Conservation (phyloP, 2,113 vertebrate species). For the Uropsilus gracilis region DNA sequence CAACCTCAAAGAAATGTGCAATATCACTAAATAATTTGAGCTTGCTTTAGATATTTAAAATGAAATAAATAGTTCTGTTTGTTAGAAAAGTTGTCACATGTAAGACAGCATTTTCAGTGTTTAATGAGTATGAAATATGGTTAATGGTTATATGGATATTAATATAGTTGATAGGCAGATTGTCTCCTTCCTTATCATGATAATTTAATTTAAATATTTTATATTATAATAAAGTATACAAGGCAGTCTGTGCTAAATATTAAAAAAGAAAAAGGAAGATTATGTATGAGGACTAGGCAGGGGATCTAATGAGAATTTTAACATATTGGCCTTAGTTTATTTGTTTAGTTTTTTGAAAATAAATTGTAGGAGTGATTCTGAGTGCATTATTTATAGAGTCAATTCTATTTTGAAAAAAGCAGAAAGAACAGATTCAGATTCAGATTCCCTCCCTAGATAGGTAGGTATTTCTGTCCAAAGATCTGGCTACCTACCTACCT, state of each 20-base stretch:
- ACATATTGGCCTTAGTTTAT: not conserved
- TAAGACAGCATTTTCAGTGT: not conserved
- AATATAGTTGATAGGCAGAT: not conserved
- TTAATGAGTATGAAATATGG: not conserved
- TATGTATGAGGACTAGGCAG: not conserved
- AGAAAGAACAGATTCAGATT: not conserved
- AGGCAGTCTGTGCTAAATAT: not conserved
- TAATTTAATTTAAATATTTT: slow-evolving; percentile 1
- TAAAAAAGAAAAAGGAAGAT: not conserved
- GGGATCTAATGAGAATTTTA: not conserved
- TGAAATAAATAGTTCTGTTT: not conserved
- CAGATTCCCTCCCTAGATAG: not conserved
- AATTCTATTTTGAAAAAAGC: not conserved
- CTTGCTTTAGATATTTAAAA: slow-evolving; percentile 22
- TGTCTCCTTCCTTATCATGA: not conserved
- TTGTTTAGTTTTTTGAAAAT: not conserved
- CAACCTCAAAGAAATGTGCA: not conserved
- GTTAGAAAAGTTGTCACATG: not conserved
- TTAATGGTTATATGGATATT: not conserved
- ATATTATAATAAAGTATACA: not conserved
- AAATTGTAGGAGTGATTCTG: not conserved
- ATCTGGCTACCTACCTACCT: too few relatives aligned
- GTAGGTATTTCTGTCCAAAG: too few relatives aligned
- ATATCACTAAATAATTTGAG: slow-evolving; percentile 33
- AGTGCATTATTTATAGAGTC: not conserved